A percentile compares a stretch with the other conserved stretches of the same genome.
These are phyloP conservation scores for Metridium senile DNA, from an alignment of 92 coral and sea anemone species.

Conservation along the genomic window DNA sequence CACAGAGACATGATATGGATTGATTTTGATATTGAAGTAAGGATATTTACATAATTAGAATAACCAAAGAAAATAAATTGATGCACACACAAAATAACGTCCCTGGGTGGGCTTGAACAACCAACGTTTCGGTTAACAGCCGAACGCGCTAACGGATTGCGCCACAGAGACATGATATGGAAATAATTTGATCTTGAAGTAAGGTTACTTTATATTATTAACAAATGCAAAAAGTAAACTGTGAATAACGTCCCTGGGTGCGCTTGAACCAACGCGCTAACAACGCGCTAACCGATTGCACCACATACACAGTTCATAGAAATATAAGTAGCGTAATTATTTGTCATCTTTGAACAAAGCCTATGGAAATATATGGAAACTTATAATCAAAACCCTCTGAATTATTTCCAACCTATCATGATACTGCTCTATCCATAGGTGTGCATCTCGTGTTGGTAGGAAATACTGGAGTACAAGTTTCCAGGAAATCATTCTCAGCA, in stretches of 20 bases:
- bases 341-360: no score
- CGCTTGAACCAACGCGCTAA: neutral
- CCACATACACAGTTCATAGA: conserved; percentile 69
- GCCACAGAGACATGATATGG: conserved; percentile 88
- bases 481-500: conserved; percentile 65
- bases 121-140: conserved; percentile 99
- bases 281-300: conserved; percentile 99
- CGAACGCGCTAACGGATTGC: conserved; percentile 99
- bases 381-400: no score
- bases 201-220: no score
- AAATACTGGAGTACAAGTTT: conserved; percentile 46
- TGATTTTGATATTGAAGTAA: no score
- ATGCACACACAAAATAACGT: no score
- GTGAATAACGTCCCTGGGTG: conserved; percentile 9
- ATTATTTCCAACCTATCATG: neutral
- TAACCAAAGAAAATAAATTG: no score
- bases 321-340: no score
- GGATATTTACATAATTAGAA: no score
- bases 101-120: conserved; percentile 75
- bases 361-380: no score
- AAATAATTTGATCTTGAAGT: no score
- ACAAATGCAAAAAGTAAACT: no score
- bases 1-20: no score
- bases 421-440: conserved; percentile 24
- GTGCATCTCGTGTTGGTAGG: conserved; percentile 72